Base-by-base conservation (phyloP, 53 echinoderm and acorn worm species). In the Paracentrotus lividus region DNA sequence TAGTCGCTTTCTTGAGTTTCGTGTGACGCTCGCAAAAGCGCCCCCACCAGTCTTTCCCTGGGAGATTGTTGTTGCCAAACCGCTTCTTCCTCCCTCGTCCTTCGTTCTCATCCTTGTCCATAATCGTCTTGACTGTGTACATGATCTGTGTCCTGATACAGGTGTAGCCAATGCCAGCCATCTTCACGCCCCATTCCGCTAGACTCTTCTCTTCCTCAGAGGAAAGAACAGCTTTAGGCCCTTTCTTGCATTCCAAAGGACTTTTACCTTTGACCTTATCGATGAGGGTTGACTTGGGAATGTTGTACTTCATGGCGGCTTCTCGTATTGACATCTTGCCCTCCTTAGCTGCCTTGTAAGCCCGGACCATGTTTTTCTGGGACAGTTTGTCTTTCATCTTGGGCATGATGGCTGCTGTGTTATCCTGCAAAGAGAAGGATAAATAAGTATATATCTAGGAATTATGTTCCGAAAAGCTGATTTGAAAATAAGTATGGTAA, bases 241-340 rank as follows among this genome's bases (percentile, higher is more conserved):
- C 92, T 78, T 92, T 92, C 84, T 78, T 92, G 92, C 78, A 92
- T 23, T 78, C 81, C 36, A 92, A 57, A 23, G 81, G 77, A 34
- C 56, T 78, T 54, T 92, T 92, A 15, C 92, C 92, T 15, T 92
- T 92, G 55, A 92, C 92, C 58, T 92, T 92, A 77, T 92, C 92
- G 16, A 92, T 92, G 23, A 92, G 92, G 31, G 92, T 92, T n/a
- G 92, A 92, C 81, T 92, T 92, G 23, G 92, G 92, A 43, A 92
- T 78, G 40, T 92, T 92, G 58, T 78, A 92, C 21, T 57, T 92
- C 92, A 53, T 58, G 29, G 92, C 92, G 2, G 92, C 92, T 53
- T 92, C 78, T 42, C 92, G 92, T 77, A 92, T 92, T 0, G 92
- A 92, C 92, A 92, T 92, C 81, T 81, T 92, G 54, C 92, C 92